Base-by-base conservation (phyloP, 2,113 vertebrate species). In the Lates calcarifer region DNA sequence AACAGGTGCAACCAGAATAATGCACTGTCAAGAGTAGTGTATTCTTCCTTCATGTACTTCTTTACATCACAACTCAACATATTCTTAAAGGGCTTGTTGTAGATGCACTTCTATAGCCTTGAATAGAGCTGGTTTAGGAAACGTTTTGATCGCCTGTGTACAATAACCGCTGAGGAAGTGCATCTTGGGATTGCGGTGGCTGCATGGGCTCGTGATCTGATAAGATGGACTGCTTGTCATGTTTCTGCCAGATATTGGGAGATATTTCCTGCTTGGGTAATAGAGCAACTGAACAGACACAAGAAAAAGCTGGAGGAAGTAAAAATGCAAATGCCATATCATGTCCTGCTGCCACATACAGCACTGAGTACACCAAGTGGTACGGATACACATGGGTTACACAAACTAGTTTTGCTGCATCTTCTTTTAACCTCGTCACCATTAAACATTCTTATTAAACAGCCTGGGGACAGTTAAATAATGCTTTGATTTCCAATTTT, bases 181-280 rank as follows among this genome's bases (percentile, higher is more conserved):
- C 63, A 63, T 79, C 35, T 13, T 57, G 57, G 58, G 78, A 83
- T 26, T 39, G 60, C 41, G 57, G 57, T 63, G 74, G 75, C 47
- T 76, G 69, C 53, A 56, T 35, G 79, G 74, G 67, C 63, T 53
- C n/a, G 37, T 64, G 69, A 76, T 81, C 66, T 74, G 80, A 82
- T 74, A 57, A 75, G 85, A 83, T 77, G 69, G 73, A 82, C 86
- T 58, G 82, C 70, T 77, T 90, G 85, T 88, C 89, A 84, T 87
- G 86, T 84, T 89, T 51, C 79, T 87, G 81, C 81, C 88, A 89
- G 81, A 82, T 75, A 68, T 45, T 60, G 77, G 41, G 72, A 85
- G 67, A 81, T 75, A 70, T 62, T n/a, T n/a, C 26, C 72, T 80
- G 77, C 57, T 75, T 76, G 84, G 71, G 71, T 61, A 84, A 88